Conservation (phyloP, 2,888 invertebrate genomes). For the Hirtodrosophila confusa region DNA sequence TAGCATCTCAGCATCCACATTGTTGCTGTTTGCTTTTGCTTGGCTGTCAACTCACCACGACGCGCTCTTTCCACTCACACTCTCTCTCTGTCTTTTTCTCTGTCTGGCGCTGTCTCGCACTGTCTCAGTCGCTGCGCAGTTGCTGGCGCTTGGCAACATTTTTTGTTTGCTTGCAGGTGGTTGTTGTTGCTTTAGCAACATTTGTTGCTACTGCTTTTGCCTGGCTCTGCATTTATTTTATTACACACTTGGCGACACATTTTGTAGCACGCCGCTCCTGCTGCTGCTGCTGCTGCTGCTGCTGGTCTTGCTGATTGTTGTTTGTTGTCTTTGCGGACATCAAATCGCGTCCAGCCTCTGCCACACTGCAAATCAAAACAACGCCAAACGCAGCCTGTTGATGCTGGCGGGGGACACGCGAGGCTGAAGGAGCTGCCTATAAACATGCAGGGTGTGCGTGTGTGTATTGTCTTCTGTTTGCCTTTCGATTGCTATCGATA, state of each 20-base stretch:
- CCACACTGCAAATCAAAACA: conserved; percentile 53
- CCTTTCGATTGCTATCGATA: conserved; percentile 57
- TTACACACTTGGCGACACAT: conserved; percentile 49
- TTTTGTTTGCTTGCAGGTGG: conserved; percentile 42
- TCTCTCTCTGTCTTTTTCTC: conserved; percentile 2
- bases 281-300: conserved; percentile 13
- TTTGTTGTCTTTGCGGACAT: conserved; percentile 31
- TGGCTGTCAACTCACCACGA: conserved; percentile 46
- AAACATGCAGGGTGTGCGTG: neutral
- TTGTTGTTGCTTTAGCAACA: conserved; percentile 37
- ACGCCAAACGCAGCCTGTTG: conserved; percentile 33
- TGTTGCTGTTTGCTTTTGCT: conserved; percentile 34
- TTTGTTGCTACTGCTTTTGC: conserved; percentile 34
- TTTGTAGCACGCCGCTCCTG: conserved; percentile 24
- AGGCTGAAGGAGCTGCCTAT: conserved; percentile 7
- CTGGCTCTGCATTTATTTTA: conserved; percentile 39
- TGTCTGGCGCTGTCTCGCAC: conserved; percentile 1
- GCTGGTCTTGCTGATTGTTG: conserved; percentile 10
- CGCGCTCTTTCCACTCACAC: neutral
- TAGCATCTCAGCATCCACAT: conserved; percentile 48
- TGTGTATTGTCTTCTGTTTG: conserved; percentile 24
- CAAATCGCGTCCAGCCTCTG: conserved; percentile 25
- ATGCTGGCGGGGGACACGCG: neutral
- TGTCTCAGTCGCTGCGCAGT: conserved; percentile 41
- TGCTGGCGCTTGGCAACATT: conserved; percentile 51